Conservation (phyloP, 2,797 vertebrate genomes). For the Acridotheres tristis region DNA sequence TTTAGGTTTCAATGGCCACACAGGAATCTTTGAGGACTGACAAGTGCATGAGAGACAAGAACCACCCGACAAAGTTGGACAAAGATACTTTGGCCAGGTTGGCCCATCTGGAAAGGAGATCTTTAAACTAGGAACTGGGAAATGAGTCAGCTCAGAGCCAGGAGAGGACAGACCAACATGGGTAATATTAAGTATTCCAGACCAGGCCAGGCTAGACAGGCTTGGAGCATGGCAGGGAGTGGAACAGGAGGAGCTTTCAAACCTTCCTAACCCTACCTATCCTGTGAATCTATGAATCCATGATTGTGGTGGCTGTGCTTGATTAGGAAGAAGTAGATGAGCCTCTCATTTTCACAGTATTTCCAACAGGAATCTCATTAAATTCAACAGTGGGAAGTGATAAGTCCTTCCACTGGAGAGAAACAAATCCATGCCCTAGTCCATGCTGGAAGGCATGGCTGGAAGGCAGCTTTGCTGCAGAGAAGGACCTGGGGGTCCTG, state of each 20-base stretch:
- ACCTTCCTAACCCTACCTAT: not conserved
- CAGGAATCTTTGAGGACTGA: not conserved
- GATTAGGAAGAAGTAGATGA: not conserved
- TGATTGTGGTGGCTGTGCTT: not conserved
- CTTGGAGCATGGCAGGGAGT: not conserved
- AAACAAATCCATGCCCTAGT: not conserved
- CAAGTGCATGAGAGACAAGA: not conserved
- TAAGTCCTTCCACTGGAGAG: not conserved
- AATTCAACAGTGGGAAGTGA: rapidly evolving
- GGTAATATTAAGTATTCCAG: not conserved
- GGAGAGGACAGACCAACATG: not conserved
- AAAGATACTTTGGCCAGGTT: not conserved
- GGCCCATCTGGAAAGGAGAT: not conserved
- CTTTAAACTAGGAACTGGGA: not conserved
- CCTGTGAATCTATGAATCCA: not conserved
- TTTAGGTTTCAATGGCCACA: not conserved
- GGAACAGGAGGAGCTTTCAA: not conserved
- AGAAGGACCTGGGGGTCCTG: not conserved
- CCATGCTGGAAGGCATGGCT: not conserved
- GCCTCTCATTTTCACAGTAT: not conserved
- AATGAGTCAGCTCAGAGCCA: not conserved
- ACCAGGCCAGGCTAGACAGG: rapidly evolving
- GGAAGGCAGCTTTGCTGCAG: not conserved
- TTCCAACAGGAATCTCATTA: not conserved
- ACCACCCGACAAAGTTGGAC: not conserved